Conservation (phyloP, 2,888 invertebrate species). For the Pachliopta kotzebuea region DNA sequence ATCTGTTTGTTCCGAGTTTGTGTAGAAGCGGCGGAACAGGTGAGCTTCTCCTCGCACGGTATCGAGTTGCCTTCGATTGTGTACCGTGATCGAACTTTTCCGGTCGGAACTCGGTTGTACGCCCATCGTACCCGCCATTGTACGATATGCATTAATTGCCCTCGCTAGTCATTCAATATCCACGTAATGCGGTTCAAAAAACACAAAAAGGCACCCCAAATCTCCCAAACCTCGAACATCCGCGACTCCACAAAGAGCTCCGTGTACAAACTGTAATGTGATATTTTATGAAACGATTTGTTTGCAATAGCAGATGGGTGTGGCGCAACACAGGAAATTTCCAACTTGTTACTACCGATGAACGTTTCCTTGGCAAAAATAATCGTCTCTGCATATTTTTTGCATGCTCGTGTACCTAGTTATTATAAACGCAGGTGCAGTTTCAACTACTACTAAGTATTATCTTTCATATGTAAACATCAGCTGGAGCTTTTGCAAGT, state of each 20-base stretch:
- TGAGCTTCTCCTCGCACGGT: constrained; percentile 56
- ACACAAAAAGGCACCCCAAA: constrained; percentile 57
- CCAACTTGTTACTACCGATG: constrained; percentile 66
- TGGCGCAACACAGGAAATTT: constrained; percentile 68
- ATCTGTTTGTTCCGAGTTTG: constrained; percentile 12
- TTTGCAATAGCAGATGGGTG: constrained; percentile 70
- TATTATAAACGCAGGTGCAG: constrained; percentile 48
- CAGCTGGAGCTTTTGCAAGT: constrained; percentile 37
- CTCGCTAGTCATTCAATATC: constrained; percentile 73
- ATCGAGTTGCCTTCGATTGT: constrained; percentile 65
- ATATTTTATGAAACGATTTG: constrained; percentile 73
- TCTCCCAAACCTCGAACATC: constrained; percentile 64
- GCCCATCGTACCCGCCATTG: constrained; percentile 60
- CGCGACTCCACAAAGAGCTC: constrained; percentile 47
- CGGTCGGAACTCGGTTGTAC: constrained; percentile 74
- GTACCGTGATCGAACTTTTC: constrained; percentile 65
- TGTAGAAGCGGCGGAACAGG: constrained; percentile 48
- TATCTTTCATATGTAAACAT: constrained; percentile 42
- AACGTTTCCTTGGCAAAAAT: constrained; percentile 47
- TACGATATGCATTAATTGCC: constrained; percentile 72
- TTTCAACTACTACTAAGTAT: constrained; percentile 39
- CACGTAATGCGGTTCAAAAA: constrained; percentile 56
- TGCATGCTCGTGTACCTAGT: constrained; percentile 51
- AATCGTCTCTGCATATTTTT: constrained; percentile 50
- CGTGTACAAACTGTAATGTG: constrained; percentile 60